Percentiles rank a stretch among this genome's conserved stretches.
Conservation (phyloP, 2,797 vertebrate species). For the Esox masquinongy region DNA sequence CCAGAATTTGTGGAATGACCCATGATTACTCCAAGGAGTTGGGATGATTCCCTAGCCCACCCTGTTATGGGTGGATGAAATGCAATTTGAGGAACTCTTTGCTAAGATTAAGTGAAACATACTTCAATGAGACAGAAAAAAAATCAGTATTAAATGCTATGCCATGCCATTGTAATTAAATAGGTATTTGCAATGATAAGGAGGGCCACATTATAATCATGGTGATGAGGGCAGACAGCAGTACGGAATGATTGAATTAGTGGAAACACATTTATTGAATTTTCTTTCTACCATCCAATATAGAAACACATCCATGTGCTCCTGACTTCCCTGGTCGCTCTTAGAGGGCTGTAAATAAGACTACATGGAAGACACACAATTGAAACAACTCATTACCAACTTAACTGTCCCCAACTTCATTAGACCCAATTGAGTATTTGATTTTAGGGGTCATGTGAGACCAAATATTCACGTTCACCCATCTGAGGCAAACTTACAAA, state of each 20-base stretch:
- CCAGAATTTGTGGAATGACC: too few relatives aligned
- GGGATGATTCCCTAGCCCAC: not conserved
- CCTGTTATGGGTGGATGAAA: constrained; percentile 6
- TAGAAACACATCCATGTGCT: not conserved
- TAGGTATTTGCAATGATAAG: constrained; percentile 30
- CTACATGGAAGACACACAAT: not conserved
- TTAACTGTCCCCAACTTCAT: constrained; percentile 9
- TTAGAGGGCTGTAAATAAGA: not conserved
- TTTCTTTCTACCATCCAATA: constrained; percentile 7
- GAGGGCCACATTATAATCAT: constrained; percentile 32
- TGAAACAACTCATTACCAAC: not conserved
- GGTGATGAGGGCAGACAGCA: constrained; percentile 27
- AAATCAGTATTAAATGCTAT: constrained; percentile 39
- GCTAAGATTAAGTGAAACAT: not conserved
- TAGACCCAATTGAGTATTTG: constrained; percentile 1
- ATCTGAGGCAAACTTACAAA: not conserved
- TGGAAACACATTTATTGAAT: constrained; percentile 30
- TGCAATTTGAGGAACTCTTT: not conserved
- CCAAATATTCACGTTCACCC: constrained; percentile 28
- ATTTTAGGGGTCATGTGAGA: constrained; percentile 23
- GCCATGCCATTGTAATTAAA: constrained; percentile 54
- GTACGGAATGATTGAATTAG: constrained; percentile 33
- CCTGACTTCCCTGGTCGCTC: not conserved
- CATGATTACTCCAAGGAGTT: constrained; percentile 24
- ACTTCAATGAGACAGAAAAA: constrained; percentile 41